These are phyloP conservation scores for Yponomeuta sedellus DNA, from an alignment of 2,888 invertebrate genomes.

Conservation along the genomic window DNA sequence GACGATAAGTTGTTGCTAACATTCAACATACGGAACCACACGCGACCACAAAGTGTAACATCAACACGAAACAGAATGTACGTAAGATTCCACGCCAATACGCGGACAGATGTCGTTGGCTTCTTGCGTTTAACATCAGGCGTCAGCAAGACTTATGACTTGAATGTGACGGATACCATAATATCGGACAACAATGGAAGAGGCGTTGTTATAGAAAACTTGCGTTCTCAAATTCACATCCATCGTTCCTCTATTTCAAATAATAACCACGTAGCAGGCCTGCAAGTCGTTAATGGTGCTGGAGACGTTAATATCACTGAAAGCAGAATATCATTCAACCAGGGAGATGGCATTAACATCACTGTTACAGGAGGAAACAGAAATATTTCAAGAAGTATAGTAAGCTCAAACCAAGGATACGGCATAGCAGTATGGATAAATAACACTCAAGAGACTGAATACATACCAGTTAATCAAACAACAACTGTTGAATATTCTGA, in stretches of 20 bases:
- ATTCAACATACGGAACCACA: conserved; percentile 87
- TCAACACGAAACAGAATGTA: conserved; percentile 87
- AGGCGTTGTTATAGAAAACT: conserved; percentile 95
- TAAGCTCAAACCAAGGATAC: conserved; percentile 92
- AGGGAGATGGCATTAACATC: conserved; percentile 96
- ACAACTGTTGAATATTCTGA: conserved; percentile 91
- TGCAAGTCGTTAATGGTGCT: conserved; percentile 92
- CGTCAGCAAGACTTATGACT: conserved; percentile 86
- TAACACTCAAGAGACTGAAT: conserved; percentile 86
- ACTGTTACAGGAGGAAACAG: conserved; percentile 96
- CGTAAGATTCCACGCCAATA: conserved; percentile 85
- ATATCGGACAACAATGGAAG: conserved; percentile 94
- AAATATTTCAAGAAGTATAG: conserved; percentile 90
- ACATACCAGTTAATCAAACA: conserved; percentile 88
- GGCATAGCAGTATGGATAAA: conserved; percentile 95
- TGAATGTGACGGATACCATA: conserved; percentile 89
- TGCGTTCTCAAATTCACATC: conserved; percentile 92
- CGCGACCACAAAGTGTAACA: conserved; percentile 91
- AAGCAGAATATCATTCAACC: conserved; percentile 92
- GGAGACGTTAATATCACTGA: conserved; percentile 96
- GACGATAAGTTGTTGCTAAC: conserved; percentile 82
- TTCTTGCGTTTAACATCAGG: conserved; percentile 88
- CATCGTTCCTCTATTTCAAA: conserved; percentile 88
- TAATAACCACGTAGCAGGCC: conserved; percentile 93
- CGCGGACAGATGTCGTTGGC: conserved; percentile 83